These are phyloP conservation scores for Bovichtus diacanthus DNA, from an alignment of 2,797 vertebrate species.

Conservation along the genomic window DNA sequence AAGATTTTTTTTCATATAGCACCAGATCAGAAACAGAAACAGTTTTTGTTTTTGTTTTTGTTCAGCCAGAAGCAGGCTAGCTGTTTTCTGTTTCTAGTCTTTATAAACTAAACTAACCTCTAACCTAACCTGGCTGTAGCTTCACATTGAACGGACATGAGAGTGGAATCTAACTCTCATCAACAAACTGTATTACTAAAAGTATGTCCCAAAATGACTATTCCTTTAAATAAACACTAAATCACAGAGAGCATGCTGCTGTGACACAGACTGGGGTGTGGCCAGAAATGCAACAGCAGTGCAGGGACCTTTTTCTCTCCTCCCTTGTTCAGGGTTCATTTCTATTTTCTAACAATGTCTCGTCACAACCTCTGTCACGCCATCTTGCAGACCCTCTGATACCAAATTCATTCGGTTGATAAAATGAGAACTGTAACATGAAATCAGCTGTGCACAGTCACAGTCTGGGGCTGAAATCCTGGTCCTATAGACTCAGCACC, in stretches of 20 bases:
- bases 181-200: too few species aligned
- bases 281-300: neutral
- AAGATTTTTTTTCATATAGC: too few species aligned
- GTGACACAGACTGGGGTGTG: neutral
- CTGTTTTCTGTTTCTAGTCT: neutral
- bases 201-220: too few species aligned
- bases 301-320: neutral
- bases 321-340: neutral
- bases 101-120: neutral
- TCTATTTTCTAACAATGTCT: neutral
- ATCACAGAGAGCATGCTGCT: neutral
- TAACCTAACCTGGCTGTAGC: neutral
- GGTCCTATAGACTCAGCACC: constrained; percentile 30
- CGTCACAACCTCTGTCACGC: constrained; percentile 6
- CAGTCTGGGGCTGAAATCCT: constrained; percentile 15
- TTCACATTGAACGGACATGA: neutral
- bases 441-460: constrained; percentile 13
- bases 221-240: neutral
- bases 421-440: constrained; percentile 29
- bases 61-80: neutral
- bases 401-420: neutral
- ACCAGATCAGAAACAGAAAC: too few species aligned
- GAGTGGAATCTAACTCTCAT: neutral
- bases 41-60: neutral
- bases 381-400: constrained; percentile 15